Evolutionary conservation across 1,140 invertebrate species (phyloP).

Genomic region (Anthonomus grandis): DNA sequence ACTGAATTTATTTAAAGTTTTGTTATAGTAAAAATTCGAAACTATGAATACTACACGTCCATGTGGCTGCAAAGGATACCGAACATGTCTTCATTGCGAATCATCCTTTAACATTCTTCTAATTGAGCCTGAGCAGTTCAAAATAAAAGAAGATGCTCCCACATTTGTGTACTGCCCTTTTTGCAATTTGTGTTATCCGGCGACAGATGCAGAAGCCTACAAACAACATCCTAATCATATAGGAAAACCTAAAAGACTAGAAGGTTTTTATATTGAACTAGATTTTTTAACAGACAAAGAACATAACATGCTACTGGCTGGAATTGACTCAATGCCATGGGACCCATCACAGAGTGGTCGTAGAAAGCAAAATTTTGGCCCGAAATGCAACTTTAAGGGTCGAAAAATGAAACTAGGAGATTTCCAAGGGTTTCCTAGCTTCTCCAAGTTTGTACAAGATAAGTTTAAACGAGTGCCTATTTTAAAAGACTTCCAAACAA

Average conservation of each 20-base stretch:
- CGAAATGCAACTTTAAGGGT: constrained; percentile 98
- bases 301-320: constrained; percentile 62
- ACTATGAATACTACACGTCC: constrained; percentile 66
- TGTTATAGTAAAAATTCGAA: too few species aligned
- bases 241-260: constrained; percentile 58
- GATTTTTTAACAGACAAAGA: constrained; percentile 76
- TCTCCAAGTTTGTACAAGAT: constrained; percentile 78
- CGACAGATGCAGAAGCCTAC: constrained; percentile 61
- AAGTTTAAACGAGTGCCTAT: constrained; percentile 65
- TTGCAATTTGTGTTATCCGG: constrained; percentile 72
- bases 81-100: constrained; percentile 85
- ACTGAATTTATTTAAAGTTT: too few species aligned
- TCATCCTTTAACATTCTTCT: constrained; percentile 58
- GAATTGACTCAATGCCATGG: constrained; percentile 84
- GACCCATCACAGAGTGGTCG: constrained; percentile 91
- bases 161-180: constrained; percentile 67
- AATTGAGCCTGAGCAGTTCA: neutral
- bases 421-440: constrained; percentile 86
- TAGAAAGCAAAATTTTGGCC: constrained; percentile 96
- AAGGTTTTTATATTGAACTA: constrained; percentile 68
- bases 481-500: constrained; percentile 76
- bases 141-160: constrained; percentile 46
- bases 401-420: constrained; percentile 72
- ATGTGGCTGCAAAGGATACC: constrained; percentile 90
- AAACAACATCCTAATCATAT: constrained; percentile 65